A percentile compares a stretch with the other conserved stretches of the same genome.
These are phyloP conservation scores for Pipa parva DNA, from an alignment of 2,113 vertebrate genomes.

Conservation along the genomic window DNA sequence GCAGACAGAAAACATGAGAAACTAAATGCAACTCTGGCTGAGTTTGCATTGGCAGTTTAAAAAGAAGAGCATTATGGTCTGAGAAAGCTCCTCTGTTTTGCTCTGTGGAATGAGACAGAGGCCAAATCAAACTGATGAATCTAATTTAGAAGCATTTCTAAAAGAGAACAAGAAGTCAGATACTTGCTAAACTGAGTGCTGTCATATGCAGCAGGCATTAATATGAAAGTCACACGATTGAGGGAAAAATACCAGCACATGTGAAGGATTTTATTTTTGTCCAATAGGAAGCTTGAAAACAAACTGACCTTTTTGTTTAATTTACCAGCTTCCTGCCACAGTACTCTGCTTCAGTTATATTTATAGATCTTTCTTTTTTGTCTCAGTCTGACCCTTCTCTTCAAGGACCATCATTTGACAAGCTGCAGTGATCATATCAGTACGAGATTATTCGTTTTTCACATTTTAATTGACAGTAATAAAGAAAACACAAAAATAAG, in stretches of 20 bases:
- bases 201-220: constrained; percentile 61
- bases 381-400: too few species aligned
- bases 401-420: too few species aligned
- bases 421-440: too few species aligned
- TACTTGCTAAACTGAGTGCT: constrained; percentile 65
- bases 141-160: constrained; percentile 79
- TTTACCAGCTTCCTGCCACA: not conserved
- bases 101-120: constrained; percentile 53
- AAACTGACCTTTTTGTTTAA: not conserved
- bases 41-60: constrained; percentile 55
- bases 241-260: not conserved
- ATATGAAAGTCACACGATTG: constrained; percentile 53
- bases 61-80: constrained; percentile 57
- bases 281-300: constrained; percentile 21
- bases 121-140: constrained; percentile 73
- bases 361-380: too few species aligned
- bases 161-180: constrained; percentile 73
- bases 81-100: constrained; percentile 61
- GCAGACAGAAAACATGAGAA: constrained; percentile 49
- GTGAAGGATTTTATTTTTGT: not conserved
- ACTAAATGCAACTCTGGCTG: constrained; percentile 49
- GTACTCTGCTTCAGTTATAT: too few species aligned
- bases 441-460: too few species aligned
- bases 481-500: too few species aligned
- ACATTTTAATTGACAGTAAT: too few species aligned